Evolutionary conservation across 2,113 vertebrate genomes (phyloP).

Genomic region (Kobus ellipsiprymnus): DNA sequence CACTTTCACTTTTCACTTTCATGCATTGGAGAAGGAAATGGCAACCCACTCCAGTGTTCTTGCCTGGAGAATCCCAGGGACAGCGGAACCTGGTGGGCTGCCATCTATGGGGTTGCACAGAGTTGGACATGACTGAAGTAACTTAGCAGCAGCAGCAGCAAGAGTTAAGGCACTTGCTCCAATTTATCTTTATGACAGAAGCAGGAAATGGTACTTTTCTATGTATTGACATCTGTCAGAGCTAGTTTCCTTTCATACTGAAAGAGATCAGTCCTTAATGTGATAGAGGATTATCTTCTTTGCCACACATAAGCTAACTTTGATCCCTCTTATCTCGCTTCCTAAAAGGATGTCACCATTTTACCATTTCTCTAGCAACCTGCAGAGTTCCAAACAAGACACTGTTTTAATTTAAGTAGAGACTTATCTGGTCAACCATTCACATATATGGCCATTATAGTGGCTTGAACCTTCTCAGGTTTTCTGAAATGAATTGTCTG

Average conservation of each 20-base stretch:
- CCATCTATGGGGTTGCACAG: too few species aligned
- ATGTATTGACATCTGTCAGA: slow-evolving; percentile 45
- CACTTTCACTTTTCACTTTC: too few species aligned
- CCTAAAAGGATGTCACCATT: slow-evolving; percentile 22
- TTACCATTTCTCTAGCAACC: slow-evolving; percentile 23
- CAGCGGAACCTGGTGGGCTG: too few species aligned
- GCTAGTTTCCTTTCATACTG: slow-evolving; percentile 41
- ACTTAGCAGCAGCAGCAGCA: not conserved
- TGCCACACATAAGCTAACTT: slow-evolving; percentile 34
- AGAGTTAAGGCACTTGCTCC: not conserved
- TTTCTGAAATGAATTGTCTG: slow-evolving; percentile 19
- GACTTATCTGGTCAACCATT: not conserved
- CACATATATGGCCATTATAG: not conserved
- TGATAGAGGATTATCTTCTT: slow-evolving; percentile 49
- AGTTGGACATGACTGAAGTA: fast-evolving
- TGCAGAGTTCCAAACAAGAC: slow-evolving; percentile 17
- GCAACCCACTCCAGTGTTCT: too few species aligned
- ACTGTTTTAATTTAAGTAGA: slow-evolving; percentile 35
- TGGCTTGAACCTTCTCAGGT: slow-evolving; percentile 5
- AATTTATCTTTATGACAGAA: slow-evolving; percentile 38
- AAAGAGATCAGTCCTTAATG: slow-evolving; percentile 49
- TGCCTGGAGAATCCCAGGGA: too few species aligned
- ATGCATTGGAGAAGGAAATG: too few species aligned
- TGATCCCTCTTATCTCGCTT: slow-evolving; percentile 54
- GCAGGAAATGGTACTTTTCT: slow-evolving; percentile 39